Conservation (phyloP, 2,888 invertebrate genomes). For the Drosophila stalkeri region DNA sequence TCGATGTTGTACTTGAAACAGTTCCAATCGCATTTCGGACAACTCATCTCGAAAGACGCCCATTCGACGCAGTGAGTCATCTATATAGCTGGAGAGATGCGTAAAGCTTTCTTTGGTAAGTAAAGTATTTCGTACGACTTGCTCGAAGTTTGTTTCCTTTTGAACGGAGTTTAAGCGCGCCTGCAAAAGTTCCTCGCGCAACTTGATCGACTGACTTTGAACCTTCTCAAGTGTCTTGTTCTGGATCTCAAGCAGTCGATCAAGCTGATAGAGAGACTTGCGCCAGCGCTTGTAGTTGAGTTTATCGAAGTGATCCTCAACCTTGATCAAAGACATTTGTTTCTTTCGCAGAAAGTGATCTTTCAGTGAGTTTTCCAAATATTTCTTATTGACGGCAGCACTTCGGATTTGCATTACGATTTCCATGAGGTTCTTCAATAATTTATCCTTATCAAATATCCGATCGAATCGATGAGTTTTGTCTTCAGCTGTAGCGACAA, state of each 20-base stretch:
- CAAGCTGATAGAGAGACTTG: slow-evolving; percentile 18
- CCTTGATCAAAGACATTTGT: neutral
- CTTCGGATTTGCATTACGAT: rapidly evolving
- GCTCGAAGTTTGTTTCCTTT: slow-evolving; percentile 5
- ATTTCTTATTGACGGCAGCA: rapidly evolving
- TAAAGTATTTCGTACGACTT: slow-evolving; percentile 14
- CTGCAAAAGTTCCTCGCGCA: neutral
- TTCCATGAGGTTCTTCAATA: slow-evolving; percentile 1
- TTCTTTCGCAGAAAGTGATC: slow-evolving; percentile 38
- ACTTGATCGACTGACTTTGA: rapidly evolving
- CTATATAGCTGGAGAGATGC: neutral
- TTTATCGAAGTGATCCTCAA: rapidly evolving
- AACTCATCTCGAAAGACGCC: slow-evolving; percentile 28
- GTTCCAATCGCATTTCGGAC: slow-evolving; percentile 14
- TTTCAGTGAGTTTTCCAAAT: neutral
- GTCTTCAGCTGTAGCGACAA: neutral
- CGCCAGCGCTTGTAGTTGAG: slow-evolving; percentile 18
- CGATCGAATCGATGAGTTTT: rapidly evolving
- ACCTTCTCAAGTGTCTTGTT: neutral
- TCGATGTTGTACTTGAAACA: slow-evolving; percentile 42
- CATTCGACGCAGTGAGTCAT: slow-evolving; percentile 24
- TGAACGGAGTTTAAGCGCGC: neutral
- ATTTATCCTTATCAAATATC: slow-evolving; percentile 37
- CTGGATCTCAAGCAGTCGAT: slow-evolving; percentile 18
- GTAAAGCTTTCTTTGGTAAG: slow-evolving; percentile 6